Conservation (phyloP, 2,113 vertebrate species). For the Takifugu flavidus region DNA sequence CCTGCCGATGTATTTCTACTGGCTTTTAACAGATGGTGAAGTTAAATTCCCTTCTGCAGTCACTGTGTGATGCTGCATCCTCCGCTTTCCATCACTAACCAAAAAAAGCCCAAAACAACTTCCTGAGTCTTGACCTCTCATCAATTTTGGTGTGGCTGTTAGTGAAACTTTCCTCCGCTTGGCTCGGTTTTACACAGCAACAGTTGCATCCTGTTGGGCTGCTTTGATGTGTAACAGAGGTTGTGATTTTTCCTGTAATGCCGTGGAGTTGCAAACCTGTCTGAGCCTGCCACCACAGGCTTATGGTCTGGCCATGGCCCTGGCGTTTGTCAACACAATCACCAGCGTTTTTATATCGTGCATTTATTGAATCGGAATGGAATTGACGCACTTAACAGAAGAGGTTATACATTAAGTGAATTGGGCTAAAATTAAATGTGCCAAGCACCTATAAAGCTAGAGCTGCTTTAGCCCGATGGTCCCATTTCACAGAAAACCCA, state of each 20-base stretch:
- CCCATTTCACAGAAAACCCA: too few relatives aligned
- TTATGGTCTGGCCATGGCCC: conserved; percentile 2
- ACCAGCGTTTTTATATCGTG: not conserved
- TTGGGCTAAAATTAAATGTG: too few relatives aligned
- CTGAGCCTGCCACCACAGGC: not conserved
- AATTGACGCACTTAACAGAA: too few relatives aligned
- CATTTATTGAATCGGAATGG: too few relatives aligned
- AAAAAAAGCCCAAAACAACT: conserved; percentile 18
- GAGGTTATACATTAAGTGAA: too few relatives aligned
- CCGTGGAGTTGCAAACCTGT: conserved; percentile 26
- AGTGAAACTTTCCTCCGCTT: conserved; percentile 37
- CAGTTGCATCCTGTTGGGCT: conserved; percentile 56
- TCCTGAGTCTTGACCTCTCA: conserved; percentile 17
- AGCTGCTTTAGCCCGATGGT: too few relatives aligned
- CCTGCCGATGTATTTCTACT: conserved; percentile 41
- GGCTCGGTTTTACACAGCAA: conserved; percentile 46
- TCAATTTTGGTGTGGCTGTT: conserved; percentile 54
- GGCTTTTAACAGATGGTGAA: conserved; percentile 59
- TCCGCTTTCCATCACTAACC: conserved; percentile 17
- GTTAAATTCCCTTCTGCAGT: conserved; percentile 29
- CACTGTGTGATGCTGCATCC: not conserved
- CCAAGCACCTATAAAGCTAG: too few relatives aligned
- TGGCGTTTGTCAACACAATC: not conserved
- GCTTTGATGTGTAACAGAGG: conserved; percentile 63
- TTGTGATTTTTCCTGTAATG: conserved; percentile 18